Base-by-base conservation (phyloP, 2,888 invertebrate species). In the Meiosimyza platycephala region DNA sequence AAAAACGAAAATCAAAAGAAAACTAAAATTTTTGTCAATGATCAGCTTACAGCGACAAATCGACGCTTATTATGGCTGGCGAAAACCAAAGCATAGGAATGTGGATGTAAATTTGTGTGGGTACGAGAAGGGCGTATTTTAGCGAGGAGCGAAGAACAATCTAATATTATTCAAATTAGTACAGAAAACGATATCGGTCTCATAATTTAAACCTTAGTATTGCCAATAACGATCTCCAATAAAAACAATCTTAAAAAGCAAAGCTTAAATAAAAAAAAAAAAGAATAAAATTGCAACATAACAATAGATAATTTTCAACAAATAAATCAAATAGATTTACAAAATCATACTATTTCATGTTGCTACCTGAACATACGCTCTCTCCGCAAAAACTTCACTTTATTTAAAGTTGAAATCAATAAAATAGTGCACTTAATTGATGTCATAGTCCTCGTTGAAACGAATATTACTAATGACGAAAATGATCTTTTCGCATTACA, bases 101-200 rank as follows among this genome's bases (percentile, higher is more conserved):
- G 6, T 28, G 16, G 18, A 6, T 72, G 66, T 33, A 72, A 66
- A 60, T 60, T 59, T 40, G 47, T 66, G 6, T 72, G 66, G 60
- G 60, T 66, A 15, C 6, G 40, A 48, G 51, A 57, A 28, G 71
- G 65, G 9, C 12, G 11, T 9, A 50, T 70, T 40, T 51, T 12
- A 18, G 52, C 52, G 9, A 69, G 59, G 40, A 59, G 59, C 66
- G 60, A n/a, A 13, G 64, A 71, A 65, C 64, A 55, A 11, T 6
- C 57, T 2, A 13, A 55, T n/a, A n/a, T n/a, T 11, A 50, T 71
- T 13, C n/a, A 47, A 54, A 60, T 33, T 12, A 48, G n/a, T 55
- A 57, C 55, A 6, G 40, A n/a, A 12, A 28, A 57, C 16, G 57
- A 68, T 54, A 59, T 59, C 11, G 50, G 52, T 33, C 51, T 6